phyloP scores from a whole-genome alignment of 1,140 invertebrate species.

The Microplitis mediator region DNA sequence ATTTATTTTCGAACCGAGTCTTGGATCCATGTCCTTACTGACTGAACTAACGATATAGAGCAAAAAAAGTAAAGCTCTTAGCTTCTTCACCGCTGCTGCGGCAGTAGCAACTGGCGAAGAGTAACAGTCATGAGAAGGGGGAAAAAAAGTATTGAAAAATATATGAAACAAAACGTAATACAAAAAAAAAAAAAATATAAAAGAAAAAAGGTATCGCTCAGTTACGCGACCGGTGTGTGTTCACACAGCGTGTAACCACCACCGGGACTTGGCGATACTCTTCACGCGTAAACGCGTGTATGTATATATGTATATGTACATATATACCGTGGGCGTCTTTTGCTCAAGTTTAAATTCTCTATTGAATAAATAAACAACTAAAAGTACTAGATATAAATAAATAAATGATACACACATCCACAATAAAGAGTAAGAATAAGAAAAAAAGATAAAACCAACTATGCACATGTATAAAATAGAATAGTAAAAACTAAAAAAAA shows the following conservation, averaged over 20 bases:
- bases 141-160: constrained; percentile 4
- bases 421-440: background rate
- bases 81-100: no score
- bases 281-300: constrained; percentile 21
- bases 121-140: background rate
- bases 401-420: background rate
- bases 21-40: no score
- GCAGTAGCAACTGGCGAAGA: background rate
- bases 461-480: background rate
- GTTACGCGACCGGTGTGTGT: constrained; percentile 23
- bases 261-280: constrained; percentile 18
- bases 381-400: constrained; percentile 7
- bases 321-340: constrained; percentile 9
- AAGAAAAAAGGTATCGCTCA: background rate
- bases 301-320: no score
- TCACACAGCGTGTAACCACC: constrained; percentile 32
- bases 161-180: background rate
- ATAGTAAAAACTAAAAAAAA: background rate
- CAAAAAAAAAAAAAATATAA: background rate
- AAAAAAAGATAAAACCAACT: background rate
- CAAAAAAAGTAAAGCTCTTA: no score
- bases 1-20: no score
- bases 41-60: no score
- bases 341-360: background rate
- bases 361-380: background rate